phyloP scores from a whole-genome alignment of 1,140 invertebrate species.

The Bicyclus anynana region DNA sequence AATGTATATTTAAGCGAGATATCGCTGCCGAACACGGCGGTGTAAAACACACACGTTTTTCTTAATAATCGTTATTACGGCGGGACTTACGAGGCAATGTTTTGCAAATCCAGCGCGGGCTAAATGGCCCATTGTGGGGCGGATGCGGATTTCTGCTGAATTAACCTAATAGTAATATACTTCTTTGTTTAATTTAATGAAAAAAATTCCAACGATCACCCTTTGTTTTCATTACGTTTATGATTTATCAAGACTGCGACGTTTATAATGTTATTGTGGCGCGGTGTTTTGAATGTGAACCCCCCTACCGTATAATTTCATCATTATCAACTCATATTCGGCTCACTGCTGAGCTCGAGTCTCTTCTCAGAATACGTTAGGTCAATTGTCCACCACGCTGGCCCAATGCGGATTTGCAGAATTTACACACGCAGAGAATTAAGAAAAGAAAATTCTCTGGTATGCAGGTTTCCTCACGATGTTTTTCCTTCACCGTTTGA shows the following conservation, averaged over 20 bases:
- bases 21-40: slow-evolving; percentile 6
- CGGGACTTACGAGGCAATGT: slow-evolving; percentile 52
- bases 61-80: slow-evolving; percentile 56
- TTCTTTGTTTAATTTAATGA: slow-evolving; percentile 47
- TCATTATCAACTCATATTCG: too few relatives aligned
- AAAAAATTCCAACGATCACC: background rate
- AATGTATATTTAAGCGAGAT: slow-evolving; percentile 21
- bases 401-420: too few relatives aligned
- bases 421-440: too few relatives aligned
- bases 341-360: too few relatives aligned
- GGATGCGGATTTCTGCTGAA: slow-evolving; percentile 54
- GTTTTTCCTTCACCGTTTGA: too few relatives aligned
- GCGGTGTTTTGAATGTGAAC: too few relatives aligned
- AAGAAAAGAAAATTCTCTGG: too few relatives aligned
- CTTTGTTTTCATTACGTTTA: background rate
- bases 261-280: too few relatives aligned
- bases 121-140: slow-evolving; percentile 61
- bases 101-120: slow-evolving; percentile 54
- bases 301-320: too few relatives aligned
- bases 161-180: slow-evolving; percentile 43
- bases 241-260: background rate
- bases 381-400: too few relatives aligned
- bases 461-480: too few relatives aligned
- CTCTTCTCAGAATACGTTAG: too few relatives aligned
- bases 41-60: slow-evolving; percentile 49